Conservation (phyloP, 23 tunicate species). For the Ascidia mentula region DNA sequence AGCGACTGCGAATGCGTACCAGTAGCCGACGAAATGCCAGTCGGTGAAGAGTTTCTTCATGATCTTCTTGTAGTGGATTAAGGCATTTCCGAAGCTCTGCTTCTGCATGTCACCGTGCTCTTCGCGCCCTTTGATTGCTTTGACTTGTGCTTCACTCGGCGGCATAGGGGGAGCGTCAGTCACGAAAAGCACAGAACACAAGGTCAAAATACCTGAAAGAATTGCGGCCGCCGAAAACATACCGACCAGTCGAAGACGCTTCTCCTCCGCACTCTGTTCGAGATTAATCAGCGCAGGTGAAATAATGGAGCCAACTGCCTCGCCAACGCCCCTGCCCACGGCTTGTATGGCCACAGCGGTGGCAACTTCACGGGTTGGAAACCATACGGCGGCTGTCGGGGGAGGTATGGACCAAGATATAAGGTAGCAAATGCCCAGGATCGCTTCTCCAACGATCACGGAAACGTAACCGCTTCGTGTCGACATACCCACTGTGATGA, state of each 20-base stretch:
- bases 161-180: conserved; percentile 49
- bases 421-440: conserved; percentile 10
- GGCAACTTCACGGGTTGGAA: conserved; percentile 19
- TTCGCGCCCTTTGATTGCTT: conserved; percentile 20
- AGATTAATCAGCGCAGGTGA: background rate
- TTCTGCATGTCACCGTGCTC: conserved; percentile 17
- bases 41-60: conserved; percentile 46
- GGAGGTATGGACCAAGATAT: conserved; percentile 16
- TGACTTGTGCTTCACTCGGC: conserved; percentile 66
- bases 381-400: conserved; percentile 26
- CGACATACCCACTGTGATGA: conserved; percentile 4
- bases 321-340: conserved; percentile 20
- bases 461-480: background rate
- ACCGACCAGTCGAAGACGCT: conserved; percentile 1
- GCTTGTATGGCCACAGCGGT: conserved; percentile 24
- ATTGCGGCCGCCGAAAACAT: conserved; percentile 21
- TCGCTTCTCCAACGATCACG: conserved; percentile 20
- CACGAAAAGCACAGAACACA: conserved; percentile 15
- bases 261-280: background rate
- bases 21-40: conserved; percentile 38
- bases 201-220: conserved; percentile 19
- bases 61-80: conserved; percentile 18
- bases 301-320: conserved; percentile 8
- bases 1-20: conserved; percentile 51
- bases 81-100: conserved; percentile 21